Conservation (phyloP, 2,797 vertebrate species). For the Chelonia mydas region DNA sequence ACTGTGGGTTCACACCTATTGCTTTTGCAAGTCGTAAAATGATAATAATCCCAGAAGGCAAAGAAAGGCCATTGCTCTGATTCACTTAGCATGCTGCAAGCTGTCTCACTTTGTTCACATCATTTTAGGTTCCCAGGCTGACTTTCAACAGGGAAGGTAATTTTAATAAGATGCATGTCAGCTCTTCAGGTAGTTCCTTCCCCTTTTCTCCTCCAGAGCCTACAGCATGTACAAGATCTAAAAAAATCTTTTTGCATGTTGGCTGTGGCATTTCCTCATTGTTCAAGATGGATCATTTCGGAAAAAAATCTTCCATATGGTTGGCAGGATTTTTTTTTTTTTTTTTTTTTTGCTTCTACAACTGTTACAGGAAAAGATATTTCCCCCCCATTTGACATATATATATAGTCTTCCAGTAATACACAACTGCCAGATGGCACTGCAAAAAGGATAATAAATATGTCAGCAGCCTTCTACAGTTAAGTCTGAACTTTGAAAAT, state of each 20-base stretch:
- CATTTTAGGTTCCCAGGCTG: background rate
- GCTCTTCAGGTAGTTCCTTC: background rate
- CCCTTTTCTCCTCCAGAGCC: background rate
- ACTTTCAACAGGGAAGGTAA: background rate
- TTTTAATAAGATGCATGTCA: background rate
- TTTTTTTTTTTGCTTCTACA: constrained; percentile 34
- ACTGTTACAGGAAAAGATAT: constrained; percentile 70
- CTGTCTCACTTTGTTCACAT: constrained; percentile 49
- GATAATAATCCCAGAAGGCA: constrained; percentile 59
- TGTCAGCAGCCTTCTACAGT: constrained; percentile 63
- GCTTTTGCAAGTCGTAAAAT: constrained; percentile 48
- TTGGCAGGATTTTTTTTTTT: constrained; percentile 21
- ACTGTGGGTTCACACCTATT: constrained; percentile 51
- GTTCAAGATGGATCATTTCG: constrained; percentile 67
- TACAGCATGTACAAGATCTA: background rate
- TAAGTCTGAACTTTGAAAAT: constrained; percentile 67
- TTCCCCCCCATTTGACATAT: constrained; percentile 67
- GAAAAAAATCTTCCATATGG: constrained; percentile 72
- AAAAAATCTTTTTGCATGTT: background rate
- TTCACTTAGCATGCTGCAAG: constrained; percentile 53
- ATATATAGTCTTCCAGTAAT: constrained; percentile 71
- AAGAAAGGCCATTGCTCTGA: constrained; percentile 58
- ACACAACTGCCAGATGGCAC: constrained; percentile 76
- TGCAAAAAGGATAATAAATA: constrained; percentile 69
- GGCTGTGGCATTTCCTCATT: constrained; percentile 56